Conservation (phyloP, 2,888 invertebrate species). For the Trissolcus brochymenae region DNA sequence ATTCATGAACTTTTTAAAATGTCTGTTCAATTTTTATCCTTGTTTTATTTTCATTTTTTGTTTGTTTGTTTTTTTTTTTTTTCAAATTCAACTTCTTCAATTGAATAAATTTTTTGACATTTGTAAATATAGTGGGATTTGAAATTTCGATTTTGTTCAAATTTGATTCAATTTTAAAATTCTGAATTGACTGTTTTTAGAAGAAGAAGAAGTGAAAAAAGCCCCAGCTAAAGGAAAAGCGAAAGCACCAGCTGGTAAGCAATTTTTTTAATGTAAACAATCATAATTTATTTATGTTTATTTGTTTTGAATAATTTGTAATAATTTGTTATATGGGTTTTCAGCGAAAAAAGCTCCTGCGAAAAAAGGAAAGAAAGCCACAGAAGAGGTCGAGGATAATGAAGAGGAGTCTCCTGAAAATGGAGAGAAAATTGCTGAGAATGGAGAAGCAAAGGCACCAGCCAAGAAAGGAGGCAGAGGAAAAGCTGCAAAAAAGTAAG, state of each 20-base stretch:
- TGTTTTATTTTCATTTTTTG: too few relatives aligned
- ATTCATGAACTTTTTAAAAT: too few relatives aligned
- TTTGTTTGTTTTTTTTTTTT: too few relatives aligned
- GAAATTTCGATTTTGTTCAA: too few relatives aligned
- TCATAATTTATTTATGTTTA: constrained; percentile 3
- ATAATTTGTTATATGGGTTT: too few relatives aligned
- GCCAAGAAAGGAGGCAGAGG: constrained; percentile 7
- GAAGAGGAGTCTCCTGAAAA: constrained; percentile 9
- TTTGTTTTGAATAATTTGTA: too few relatives aligned
- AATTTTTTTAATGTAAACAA: background rate
- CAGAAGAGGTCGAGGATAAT: constrained; percentile 6
- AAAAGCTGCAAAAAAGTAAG: constrained; percentile 18
- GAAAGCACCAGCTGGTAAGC: constrained; percentile 12
- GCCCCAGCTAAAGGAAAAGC: constrained; percentile 15
- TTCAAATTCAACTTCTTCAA: too few relatives aligned
- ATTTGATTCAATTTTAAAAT: background rate
- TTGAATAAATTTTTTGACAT: too few relatives aligned
- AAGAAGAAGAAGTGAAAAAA: constrained; percentile 19
- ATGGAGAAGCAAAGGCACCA: constrained; percentile 1
- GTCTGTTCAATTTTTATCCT: too few relatives aligned
- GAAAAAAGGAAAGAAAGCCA: constrained; percentile 2
- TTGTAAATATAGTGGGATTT: too few relatives aligned
- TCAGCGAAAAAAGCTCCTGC: constrained; percentile 13
- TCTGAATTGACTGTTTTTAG: background rate
- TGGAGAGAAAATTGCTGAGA: constrained; percentile 13